Conservation (phyloP, 1,140 invertebrate genomes). For the Trichonephila clavata region DNA sequence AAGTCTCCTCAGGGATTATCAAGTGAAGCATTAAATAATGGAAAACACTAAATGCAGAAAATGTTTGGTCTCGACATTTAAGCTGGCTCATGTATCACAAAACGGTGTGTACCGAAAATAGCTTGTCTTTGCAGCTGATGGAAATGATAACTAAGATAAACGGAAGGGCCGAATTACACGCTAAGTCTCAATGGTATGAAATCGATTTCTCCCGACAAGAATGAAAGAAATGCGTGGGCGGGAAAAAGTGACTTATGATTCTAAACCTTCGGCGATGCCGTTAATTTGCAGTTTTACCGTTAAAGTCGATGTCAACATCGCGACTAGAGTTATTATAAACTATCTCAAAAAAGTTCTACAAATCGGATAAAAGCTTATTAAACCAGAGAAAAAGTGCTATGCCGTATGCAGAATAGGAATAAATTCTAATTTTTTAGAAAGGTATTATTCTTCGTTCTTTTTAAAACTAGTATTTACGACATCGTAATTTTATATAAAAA, state of each 20-base stretch:
- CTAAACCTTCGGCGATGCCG: background rate
- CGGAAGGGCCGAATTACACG: background rate
- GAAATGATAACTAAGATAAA: background rate
- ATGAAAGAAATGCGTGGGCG: background rate
- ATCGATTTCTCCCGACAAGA: background rate
- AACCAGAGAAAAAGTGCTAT: background rate
- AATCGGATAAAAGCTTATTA: background rate
- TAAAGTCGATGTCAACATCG: background rate
- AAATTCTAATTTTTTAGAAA: background rate
- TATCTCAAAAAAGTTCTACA: background rate
- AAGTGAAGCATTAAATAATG: background rate
- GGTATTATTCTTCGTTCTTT: background rate
- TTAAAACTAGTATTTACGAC: background rate
- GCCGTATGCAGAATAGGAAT: background rate
- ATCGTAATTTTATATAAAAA: too few species aligned
- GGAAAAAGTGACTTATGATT: constrained; percentile 8
- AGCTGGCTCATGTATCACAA: background rate
- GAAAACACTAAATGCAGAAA: background rate
- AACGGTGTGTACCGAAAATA: background rate
- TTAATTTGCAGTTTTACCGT: background rate
- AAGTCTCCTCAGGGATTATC: background rate
- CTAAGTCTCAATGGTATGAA: background rate
- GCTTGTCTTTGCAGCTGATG: background rate
- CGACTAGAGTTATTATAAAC: background rate
- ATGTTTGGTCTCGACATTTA: background rate